A percentile compares a stretch with the other conserved stretches of the same genome.
phyloP scores from a whole-genome alignment of 2,113 vertebrate genomes.

The Elaphurus davidianus region DNA sequence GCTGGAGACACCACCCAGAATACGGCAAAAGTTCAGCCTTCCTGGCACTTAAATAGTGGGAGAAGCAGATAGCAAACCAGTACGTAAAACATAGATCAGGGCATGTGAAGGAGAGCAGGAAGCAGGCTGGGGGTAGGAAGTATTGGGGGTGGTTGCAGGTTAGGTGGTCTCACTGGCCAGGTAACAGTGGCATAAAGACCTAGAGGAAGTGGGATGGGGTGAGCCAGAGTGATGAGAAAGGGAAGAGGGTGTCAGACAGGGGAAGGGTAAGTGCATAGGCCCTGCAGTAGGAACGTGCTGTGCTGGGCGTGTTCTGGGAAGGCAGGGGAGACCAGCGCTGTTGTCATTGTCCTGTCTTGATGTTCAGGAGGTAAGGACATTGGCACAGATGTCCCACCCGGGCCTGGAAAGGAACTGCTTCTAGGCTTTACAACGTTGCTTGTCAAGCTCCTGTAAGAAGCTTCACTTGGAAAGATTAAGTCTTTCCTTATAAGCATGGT shows the following conservation, averaged over 20 bases:
- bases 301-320: not conserved
- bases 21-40: not conserved
- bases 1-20: not conserved
- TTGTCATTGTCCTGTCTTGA: fast-evolving
- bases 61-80: not conserved
- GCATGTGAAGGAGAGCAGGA: fast-evolving
- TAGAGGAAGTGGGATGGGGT: not conserved
- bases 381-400: fast-evolving
- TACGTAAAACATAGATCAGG: fast-evolving
- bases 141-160: too few species aligned
- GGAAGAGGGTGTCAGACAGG: not conserved
- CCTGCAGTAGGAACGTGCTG: not conserved
- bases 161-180: not conserved
- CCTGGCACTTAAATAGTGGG: not conserved
- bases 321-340: not conserved
- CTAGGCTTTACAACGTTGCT: not conserved
- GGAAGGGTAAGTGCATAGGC: not conserved
- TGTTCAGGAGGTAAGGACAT: not conserved
- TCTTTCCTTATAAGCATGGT: not conserved
- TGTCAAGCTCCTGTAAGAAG: not conserved
- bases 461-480: not conserved
- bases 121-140: not conserved
- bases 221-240: not conserved
- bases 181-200: not conserved
- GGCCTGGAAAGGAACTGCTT: not conserved